Base-by-base conservation (phyloP, 1,140 invertebrate species). In the Harlomillsia oculata region DNA sequence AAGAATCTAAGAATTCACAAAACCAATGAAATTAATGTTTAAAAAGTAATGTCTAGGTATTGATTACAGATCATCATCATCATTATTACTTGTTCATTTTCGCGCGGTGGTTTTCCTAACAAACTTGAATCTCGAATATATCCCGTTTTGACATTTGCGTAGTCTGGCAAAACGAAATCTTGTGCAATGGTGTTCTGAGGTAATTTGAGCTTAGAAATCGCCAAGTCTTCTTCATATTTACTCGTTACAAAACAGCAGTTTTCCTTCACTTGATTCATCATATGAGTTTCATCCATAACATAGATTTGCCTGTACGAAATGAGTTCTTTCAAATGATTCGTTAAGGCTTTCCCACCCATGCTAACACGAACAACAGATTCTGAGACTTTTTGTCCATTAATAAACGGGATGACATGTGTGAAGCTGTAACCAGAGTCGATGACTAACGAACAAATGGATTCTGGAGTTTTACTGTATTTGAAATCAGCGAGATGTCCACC, bases 281-380 rank as follows among this genome's bases (percentile, higher is more conserved):
- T 92, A 74, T 92, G 95, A 0, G 94, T 97, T 74, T 99, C 97
- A 70, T 99, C 95, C 88, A 97, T 93, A 0, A 99, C 93, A 77
- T 99, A 89, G 16, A 99, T 73, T 67, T 99, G 94, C 32, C 94
- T 76, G 69, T 97, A 97, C 0, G 95, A 98, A 58, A 98, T 85
- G 9, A 97, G 82, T 72, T 99, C 96, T 71, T 99, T 99, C 30
- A 99, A 74, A 74, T 99, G 90, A 77, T 99, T 99, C 0, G 97
- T 99, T 43, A 99, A 72, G 5, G 93, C 76, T 76, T 99, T 99
- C 0, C 97, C 96, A 9, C 96, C 97, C 58, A 99, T 79, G 75
- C 97, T 89, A 53, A 99, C 85, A 62, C 96, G 79, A 62, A 80
- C 73, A 49, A 90, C 83, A 18, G 79, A 83, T 66, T 85, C 78